Conservation (phyloP, 2,113 vertebrate genomes). For the Mugil cephalus region DNA sequence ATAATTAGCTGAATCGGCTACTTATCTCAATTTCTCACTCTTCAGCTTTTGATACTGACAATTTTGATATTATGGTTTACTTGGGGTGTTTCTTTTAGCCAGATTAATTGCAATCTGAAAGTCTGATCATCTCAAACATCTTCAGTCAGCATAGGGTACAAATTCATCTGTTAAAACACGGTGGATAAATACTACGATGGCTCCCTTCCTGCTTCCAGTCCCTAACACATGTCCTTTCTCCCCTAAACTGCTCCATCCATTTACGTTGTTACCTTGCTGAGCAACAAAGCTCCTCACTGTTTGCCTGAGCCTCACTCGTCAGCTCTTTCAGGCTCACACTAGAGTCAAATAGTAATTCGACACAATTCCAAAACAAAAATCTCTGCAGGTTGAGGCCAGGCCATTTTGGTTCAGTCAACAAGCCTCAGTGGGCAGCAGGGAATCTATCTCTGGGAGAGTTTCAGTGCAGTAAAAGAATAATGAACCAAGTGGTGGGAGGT, state of each 20-base stretch:
- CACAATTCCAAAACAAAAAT: slow-evolving; percentile 52
- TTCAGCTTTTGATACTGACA: too few species aligned
- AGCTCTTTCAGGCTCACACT: slow-evolving; percentile 33
- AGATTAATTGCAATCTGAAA: background rate
- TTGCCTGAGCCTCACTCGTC: slow-evolving; percentile 29
- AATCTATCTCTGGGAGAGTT: slow-evolving; percentile 59
- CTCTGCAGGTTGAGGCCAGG: slow-evolving; percentile 21
- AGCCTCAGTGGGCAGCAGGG: slow-evolving; percentile 37
- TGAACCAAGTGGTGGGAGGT: slow-evolving; percentile 51
- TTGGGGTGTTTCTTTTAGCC: background rate
- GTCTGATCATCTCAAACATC: too few species aligned
- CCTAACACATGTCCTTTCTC: too few species aligned
- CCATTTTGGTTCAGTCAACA: slow-evolving; percentile 49
- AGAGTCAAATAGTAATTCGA: slow-evolving; percentile 51
- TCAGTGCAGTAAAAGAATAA: slow-evolving; percentile 51
- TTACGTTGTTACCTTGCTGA: background rate
- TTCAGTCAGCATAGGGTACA: background rate
- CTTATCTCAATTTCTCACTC: too few species aligned
- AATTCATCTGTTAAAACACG: background rate
- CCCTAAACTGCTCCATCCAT: slow-evolving; percentile 2
- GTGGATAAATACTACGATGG: background rate
- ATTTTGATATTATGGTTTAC: background rate
- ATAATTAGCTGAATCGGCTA: too few species aligned
- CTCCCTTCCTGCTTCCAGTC: background rate
- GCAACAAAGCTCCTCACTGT: slow-evolving; percentile 57